A percentile compares a stretch with the other conserved stretches of the same genome.
phyloP scores from a whole-genome alignment of 2,113 vertebrate genomes.

The Podarcis raffonei region DNA sequence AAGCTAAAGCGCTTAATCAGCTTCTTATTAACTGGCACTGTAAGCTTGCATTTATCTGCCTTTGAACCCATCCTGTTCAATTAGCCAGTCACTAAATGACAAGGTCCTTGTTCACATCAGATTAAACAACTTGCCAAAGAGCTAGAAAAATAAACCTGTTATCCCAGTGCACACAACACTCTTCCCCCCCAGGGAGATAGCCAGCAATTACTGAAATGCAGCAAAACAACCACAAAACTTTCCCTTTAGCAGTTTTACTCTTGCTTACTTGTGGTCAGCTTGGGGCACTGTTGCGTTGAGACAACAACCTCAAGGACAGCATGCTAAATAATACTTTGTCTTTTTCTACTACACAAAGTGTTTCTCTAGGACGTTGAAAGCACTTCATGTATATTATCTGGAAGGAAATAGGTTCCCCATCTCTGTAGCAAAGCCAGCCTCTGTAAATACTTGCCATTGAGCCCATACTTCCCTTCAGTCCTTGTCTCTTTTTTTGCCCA shows the following conservation, averaged over 20 bases:
- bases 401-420: too few species aligned
- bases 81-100: background rate
- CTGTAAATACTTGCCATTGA: background rate
- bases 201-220: background rate
- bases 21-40: background rate
- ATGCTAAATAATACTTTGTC: background rate
- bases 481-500: background rate
- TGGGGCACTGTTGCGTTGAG: background rate
- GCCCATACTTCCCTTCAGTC: background rate
- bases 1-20: background rate
- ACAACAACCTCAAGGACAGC: background rate
- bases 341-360: background rate
- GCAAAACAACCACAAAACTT: background rate
- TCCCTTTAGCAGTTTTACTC: background rate
- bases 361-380: background rate
- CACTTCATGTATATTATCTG: background rate
- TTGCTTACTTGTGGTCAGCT: too few species aligned
- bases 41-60: background rate
- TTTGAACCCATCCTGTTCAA: background rate
- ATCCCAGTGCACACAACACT: too few species aligned
- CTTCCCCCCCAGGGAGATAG: background rate
- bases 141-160: background rate
- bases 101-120: background rate
- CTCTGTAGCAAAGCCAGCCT: background rate
- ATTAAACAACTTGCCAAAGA: background rate